phyloP scores from a whole-genome alignment of 2,113 vertebrate species.

The Chaetura pelagica region DNA sequence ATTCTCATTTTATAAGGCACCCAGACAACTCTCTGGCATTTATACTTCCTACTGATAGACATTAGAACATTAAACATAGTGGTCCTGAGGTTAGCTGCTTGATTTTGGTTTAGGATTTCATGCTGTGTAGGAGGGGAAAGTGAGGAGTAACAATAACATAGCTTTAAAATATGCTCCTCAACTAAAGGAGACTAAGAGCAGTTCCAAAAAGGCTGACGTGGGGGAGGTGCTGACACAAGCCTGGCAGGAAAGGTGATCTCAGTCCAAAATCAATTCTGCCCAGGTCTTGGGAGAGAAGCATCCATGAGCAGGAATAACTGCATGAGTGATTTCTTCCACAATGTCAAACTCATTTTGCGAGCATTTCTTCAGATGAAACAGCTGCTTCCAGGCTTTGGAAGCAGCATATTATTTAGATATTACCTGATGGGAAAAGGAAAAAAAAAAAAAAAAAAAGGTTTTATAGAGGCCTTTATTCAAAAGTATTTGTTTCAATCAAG shows the following conservation, averaged over 20 bases:
- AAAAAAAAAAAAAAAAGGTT: too few species aligned
- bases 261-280: neutral
- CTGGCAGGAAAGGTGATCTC: neutral
- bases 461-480: neutral
- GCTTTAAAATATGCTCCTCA: neutral
- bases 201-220: neutral
- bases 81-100: constrained; percentile 32
- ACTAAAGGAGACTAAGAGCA: neutral
- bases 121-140: neutral
- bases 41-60: constrained; percentile 19
- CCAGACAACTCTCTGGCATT: constrained; percentile 13
- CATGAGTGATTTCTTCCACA: neutral
- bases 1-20: constrained; percentile 7
- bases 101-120: constrained; percentile 9
- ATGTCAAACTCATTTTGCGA: constrained; percentile 16
- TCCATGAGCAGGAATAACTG: neutral
- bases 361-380: neutral
- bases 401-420: neutral
- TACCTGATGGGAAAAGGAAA: neutral
- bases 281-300: neutral
- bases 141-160: constrained; percentile 16
- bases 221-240: neutral
- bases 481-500: neutral
- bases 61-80: constrained; percentile 9
- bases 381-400: constrained; percentile 1